Percentiles rank a stretch among this genome's conserved stretches.
phyloP scores from a whole-genome alignment of 2,113 vertebrate genomes.

The Typhlomys cinereus region DNA sequence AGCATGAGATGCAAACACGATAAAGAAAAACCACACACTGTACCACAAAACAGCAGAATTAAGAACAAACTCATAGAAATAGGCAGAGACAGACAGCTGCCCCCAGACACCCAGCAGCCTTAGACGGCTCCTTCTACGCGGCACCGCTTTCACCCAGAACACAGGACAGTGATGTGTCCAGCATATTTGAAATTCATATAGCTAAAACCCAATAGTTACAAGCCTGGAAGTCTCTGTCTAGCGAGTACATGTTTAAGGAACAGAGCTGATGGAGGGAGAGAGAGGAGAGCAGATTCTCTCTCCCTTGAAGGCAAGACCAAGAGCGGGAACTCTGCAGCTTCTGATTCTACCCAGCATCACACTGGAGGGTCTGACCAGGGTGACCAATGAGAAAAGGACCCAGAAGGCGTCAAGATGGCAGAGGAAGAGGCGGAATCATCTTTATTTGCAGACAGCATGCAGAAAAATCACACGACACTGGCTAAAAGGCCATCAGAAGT shows the following conservation, averaged over 20 bases:
- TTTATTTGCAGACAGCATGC: neutral
- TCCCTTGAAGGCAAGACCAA: neutral
- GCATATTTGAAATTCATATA: neutral
- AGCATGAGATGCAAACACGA: neutral
- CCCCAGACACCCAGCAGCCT: neutral
- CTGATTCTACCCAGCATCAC: neutral
- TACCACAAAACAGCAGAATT: neutral
- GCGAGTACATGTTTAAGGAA: neutral
- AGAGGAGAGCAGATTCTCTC: too few species aligned
- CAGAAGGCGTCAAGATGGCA: neutral
- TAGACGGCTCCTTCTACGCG: neutral
- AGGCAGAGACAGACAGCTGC: neutral
- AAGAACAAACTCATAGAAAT: neutral
- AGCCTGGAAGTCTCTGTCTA: neutral
- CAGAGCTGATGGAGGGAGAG: neutral
- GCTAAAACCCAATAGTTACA: neutral
- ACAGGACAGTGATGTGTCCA: neutral
- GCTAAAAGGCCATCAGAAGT: neutral
- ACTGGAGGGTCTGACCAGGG: neutral
- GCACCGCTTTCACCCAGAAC: neutral
- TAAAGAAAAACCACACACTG: neutral
- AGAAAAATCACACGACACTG: neutral
- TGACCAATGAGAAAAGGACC: constrained; percentile 20
- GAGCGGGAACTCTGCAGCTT: neutral
- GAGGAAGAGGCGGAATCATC: neutral